Evolutionary conservation across 2,113 vertebrate species (phyloP), one percentile per base, ranked within the genome.

Genomic region (Forbesichthys papilliferus): DNA sequence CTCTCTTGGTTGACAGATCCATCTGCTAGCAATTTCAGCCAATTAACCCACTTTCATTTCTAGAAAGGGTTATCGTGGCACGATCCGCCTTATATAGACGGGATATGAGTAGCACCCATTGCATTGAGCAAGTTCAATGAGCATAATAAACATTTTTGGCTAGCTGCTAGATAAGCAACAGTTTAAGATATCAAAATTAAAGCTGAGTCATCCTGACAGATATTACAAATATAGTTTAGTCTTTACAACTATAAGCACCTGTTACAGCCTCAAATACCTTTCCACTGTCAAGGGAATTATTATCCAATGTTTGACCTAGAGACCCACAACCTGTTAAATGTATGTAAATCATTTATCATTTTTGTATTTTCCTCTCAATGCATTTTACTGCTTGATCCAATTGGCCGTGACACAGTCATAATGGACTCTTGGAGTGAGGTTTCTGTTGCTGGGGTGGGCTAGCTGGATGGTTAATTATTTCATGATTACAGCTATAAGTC

Each of bases 1-100:
- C 84, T 82, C 61, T 79, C 83, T 69, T 80, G 64, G 86, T 71
- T 79, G 73, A 80, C 73, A 80, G 71, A 78, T 77, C 72, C 69
- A 79, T 80, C 71, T 83, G 61, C 59, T 47, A 75, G 75, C 61
- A 73, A 76, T 69, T 77, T 52, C 58, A 11, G 73, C 51, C 62
- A 33, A 56, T 73, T 48, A 42, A 9, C n/a, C 16, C 48, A 33
- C 27, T 52, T 9, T 48, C 1, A 47, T 57, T 59, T 13, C 33
- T 59, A 3, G 27, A 66, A 9, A 18, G 18, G 47, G 46, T n/a
- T 14, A 64, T 82, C 68, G 56, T 48, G 80, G 60, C 60, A 11
- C 62, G 46, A 80, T 27, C 58, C 66, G 73, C 12, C 66, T 69
- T 46, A 67, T 51, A 57, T 63, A 20, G 34, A 68, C 60, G 34